phyloP scores from a whole-genome alignment of 2,888 invertebrate genomes.

The Eristalis intricaria region DNA sequence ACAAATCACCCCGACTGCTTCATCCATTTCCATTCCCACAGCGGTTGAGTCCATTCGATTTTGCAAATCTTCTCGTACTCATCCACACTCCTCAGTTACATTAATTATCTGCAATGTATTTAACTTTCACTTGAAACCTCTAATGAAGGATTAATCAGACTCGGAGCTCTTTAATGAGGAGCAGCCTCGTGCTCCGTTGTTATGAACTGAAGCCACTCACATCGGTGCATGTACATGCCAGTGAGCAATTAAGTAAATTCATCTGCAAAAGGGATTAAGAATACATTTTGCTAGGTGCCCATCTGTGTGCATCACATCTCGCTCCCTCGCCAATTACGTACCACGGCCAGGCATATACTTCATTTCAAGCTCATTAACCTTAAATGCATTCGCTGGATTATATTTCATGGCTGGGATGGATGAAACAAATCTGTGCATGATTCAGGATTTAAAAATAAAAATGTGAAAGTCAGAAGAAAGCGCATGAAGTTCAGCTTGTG shows the following conservation, averaged over 20 bases:
- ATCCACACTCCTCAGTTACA: neutral
- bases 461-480: constrained; percentile 6
- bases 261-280: constrained; percentile 6
- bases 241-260: constrained; percentile 14
- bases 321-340: constrained; percentile 44
- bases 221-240: neutral
- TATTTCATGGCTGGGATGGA: constrained; percentile 4
- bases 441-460: constrained; percentile 22
- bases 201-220: neutral
- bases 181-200: neutral
- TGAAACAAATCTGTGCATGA: neutral
- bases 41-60: too few relatives aligned
- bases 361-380: constrained; percentile 53
- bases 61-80: too few relatives aligned
- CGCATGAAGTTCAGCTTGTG: too few relatives aligned
- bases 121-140: neutral
- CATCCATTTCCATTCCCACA: too few relatives aligned
- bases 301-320: constrained; percentile 20
- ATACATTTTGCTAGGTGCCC: constrained; percentile 10
- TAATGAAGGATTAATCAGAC: neutral
- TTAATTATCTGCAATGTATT: neutral
- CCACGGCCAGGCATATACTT: constrained; percentile 14
- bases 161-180: neutral
- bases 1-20: too few relatives aligned
- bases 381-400: constrained; percentile 27